phyloP scores from a whole-genome alignment of 2,113 vertebrate genomes.

The Bungarus multicinctus region DNA sequence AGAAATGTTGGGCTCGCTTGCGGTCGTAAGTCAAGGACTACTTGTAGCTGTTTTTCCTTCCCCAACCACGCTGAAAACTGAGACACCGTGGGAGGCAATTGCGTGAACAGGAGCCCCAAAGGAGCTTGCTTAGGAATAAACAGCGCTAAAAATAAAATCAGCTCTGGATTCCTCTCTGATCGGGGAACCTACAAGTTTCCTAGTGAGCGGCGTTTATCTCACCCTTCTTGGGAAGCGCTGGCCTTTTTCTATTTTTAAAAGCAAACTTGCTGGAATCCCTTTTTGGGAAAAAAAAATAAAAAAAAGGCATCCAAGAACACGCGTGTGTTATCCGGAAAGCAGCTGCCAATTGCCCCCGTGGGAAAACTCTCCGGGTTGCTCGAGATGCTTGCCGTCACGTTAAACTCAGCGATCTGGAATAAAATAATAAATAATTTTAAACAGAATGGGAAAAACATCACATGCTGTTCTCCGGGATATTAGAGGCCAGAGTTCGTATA shows the following conservation, averaged over 20 bases:
- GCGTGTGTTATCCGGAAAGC: not conserved
- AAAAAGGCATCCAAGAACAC: not conserved
- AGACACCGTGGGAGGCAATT: too few species aligned
- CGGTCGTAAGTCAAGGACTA: too few species aligned
- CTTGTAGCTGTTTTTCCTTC: not conserved
- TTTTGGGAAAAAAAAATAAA: not conserved
- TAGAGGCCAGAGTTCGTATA: constrained; percentile 2
- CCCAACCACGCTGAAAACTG: not conserved
- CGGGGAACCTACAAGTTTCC: not conserved
- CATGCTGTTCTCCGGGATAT: constrained; percentile 20
- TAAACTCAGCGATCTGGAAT: not conserved
- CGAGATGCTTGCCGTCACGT: not conserved
- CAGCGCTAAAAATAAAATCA: not conserved
- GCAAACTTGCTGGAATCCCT: not conserved
- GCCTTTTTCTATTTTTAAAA: constrained; percentile 4
- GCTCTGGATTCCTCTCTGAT: too few species aligned
- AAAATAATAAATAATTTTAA: not conserved
- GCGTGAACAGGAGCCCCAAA: not conserved
- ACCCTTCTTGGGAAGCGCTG: not conserved
- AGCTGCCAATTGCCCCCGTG: not conserved
- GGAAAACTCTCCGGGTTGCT: not conserved
- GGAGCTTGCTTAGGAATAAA: not conserved
- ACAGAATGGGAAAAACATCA: not conserved
- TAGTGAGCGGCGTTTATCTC: not conserved
- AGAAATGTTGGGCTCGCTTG: too few species aligned